These are phyloP conservation scores for Sebastes itinus DNA, from an alignment of 2,797 vertebrate species.

Conservation along the genomic window DNA sequence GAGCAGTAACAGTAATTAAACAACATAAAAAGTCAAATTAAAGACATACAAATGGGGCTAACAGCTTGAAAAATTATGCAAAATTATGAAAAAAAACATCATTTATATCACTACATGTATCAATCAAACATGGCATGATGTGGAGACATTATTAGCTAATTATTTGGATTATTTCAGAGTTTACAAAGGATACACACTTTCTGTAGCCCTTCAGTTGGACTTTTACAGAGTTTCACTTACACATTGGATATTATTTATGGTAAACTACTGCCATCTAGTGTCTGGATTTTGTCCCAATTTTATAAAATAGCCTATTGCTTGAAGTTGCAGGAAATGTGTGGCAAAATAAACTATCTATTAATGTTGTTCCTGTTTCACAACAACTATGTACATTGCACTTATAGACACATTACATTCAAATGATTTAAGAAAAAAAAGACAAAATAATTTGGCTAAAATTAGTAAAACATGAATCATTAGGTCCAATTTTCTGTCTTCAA, in stretches of 20 bases:
- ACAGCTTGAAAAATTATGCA: not conserved
- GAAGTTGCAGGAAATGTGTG: not conserved
- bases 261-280: constrained; percentile 43
- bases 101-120: not conserved
- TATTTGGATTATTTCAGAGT: not conserved
- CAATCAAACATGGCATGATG: not conserved
- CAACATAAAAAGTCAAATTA: not conserved
- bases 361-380: not conserved
- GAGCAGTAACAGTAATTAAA: not conserved
- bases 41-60: not conserved
- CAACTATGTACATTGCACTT: not conserved
- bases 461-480: no score
- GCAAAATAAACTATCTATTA: not conserved
- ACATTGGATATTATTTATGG: not conserved
- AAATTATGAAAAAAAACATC: not conserved
- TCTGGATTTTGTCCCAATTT: not conserved
- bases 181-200: not conserved
- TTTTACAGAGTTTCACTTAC: not conserved
- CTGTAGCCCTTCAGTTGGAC: not conserved
- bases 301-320: not conserved
- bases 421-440: no score
- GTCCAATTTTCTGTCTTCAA: no score
- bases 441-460: no score
- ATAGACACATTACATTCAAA: not conserved
- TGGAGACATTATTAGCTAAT: not conserved